Percentiles rank a stretch among this genome's conserved stretches.
phyloP scores from a whole-genome alignment of 2,797 vertebrate species.

The Schizopygopsis pylzovi region DNA sequence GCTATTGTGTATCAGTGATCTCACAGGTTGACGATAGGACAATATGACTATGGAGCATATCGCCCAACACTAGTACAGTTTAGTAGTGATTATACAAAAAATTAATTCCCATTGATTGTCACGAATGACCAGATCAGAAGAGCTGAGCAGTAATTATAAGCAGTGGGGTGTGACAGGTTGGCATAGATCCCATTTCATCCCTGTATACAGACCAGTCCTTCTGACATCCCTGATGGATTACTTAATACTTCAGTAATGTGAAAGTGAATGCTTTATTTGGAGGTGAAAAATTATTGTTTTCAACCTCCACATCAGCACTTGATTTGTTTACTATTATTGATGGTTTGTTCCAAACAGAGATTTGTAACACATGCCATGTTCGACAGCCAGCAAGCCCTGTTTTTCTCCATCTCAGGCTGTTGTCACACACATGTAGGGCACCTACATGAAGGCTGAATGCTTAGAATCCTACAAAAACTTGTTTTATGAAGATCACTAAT shows the following conservation, averaged over 20 bases:
- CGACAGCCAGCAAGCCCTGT: background rate
- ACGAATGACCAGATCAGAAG: background rate
- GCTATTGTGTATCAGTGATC: too few species aligned
- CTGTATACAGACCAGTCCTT: conserved; percentile 7
- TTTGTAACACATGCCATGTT: background rate
- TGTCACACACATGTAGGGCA: conserved; percentile 29
- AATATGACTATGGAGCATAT: too few species aligned
- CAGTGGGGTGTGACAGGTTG: background rate
- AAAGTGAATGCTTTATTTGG: conserved; percentile 2
- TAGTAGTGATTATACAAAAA: too few species aligned
- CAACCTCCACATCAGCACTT: background rate
- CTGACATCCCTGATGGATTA: conserved; percentile 32
- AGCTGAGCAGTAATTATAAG: background rate
- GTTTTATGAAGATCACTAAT: conserved; percentile 8
- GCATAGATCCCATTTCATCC: background rate
- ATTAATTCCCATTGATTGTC: background rate
- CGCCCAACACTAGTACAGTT: background rate
- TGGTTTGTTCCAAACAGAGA: conserved; percentile 16
- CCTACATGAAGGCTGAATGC: background rate
- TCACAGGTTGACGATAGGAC: too few species aligned
- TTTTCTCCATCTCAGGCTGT: background rate
- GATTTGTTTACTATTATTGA: conserved; percentile 6
- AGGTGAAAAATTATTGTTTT: conserved; percentile 23
- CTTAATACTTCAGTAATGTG: conserved; percentile 29
- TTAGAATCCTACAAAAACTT: conserved; percentile 1